Evolutionary conservation across 2,888 invertebrate species (phyloP).

Genomic region (Galerucella pusilla): DNA sequence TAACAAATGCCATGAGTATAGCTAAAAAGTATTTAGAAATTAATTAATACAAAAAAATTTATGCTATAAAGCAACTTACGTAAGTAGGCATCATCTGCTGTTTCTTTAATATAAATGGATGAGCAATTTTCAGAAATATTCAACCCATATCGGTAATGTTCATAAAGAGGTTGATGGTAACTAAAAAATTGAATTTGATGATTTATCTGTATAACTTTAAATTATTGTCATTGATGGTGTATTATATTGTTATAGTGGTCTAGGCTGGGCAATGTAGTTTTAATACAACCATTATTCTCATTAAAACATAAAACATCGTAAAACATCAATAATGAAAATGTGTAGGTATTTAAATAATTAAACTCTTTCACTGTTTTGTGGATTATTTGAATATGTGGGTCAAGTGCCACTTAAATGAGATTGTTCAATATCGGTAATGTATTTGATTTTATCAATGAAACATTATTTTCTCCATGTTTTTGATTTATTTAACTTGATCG

Average conservation of each 20-base stretch:
- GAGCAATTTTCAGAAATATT: constrained; percentile 60
- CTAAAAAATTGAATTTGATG: constrained; percentile 49
- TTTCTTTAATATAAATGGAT: constrained; percentile 59
- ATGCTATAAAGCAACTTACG: constrained; percentile 55
- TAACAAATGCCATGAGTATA: constrained; percentile 63
- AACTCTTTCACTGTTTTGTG: no score
- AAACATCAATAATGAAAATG: no score
- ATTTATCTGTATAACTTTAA: background rate
- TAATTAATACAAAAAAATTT: background rate
- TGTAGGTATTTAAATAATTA: no score
- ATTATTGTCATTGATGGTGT: background rate
- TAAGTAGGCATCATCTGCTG: constrained; percentile 64
- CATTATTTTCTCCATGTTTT: no score
- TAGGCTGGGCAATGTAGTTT: no score
- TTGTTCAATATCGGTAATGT: no score
- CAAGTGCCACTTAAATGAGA: no score
- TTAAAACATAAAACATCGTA: no score
- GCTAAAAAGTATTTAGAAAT: constrained; percentile 52
- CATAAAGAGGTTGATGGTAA: constrained; percentile 58
- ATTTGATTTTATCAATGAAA: no score
- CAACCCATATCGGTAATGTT: constrained; percentile 64
- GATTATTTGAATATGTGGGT: no score
- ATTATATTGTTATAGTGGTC: background rate
- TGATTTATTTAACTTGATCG: no score
- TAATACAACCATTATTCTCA: no score